Conservation (phyloP, 2,888 invertebrate species). For the Amphipyra tragopoginis region DNA sequence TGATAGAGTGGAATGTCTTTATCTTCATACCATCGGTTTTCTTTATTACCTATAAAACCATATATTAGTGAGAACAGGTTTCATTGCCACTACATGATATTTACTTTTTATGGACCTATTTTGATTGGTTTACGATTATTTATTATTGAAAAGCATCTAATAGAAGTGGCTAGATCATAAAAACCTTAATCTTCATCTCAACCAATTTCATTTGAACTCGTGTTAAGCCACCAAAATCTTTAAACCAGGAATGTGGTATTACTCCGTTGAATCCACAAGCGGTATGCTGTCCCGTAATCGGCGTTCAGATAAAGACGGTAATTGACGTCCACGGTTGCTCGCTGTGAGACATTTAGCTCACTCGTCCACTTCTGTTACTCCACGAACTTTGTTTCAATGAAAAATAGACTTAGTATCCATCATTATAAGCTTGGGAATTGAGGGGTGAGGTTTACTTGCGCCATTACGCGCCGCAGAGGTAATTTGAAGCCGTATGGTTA, state of each 20-base stretch:
- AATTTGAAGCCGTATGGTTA: constrained; percentile 86
- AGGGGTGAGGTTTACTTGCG: constrained; percentile 66
- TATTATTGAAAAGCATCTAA: constrained; percentile 8
- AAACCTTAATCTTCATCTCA: constrained; percentile 2
- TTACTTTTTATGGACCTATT: no score
- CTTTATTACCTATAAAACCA: no score
- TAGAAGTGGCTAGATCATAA: constrained; percentile 7
- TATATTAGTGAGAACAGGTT: no score
- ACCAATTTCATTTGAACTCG: constrained; percentile 17
- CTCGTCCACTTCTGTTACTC: constrained; percentile 75
- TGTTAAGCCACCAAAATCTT: constrained; percentile 40
- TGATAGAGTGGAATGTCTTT: no score
- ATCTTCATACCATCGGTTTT: no score
- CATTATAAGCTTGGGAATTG: constrained; percentile 59
- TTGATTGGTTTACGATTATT: constrained; percentile 3
- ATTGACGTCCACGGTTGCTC: constrained; percentile 82
- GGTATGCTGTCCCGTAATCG: constrained; percentile 63
- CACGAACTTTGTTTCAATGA: constrained; percentile 31
- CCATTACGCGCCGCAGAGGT: constrained; percentile 82
- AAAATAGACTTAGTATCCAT: constrained; percentile 54
- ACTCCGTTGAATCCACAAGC: constrained; percentile 52
- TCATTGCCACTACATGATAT: no score
- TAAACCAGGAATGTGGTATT: constrained; percentile 49
- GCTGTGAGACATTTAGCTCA: constrained; percentile 79
- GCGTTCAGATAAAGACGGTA: constrained; percentile 78